Percentiles rank a stretch among this genome's conserved stretches.
Evolutionary conservation across 2,888 invertebrate species (phyloP).

Genomic region (Macrophya alboannulata): DNA sequence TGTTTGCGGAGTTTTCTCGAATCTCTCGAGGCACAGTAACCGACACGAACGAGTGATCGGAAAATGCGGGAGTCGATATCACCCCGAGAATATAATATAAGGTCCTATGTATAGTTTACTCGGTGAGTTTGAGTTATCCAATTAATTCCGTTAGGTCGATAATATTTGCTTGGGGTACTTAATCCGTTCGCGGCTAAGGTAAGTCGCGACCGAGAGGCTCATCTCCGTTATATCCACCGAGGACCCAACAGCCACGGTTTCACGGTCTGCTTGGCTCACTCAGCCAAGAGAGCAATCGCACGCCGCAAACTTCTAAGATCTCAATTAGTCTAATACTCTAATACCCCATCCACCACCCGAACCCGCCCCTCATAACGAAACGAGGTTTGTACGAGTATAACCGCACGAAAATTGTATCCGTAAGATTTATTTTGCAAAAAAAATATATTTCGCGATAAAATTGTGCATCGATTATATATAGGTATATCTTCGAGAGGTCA

Average conservation of each 20-base stretch:
- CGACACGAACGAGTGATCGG: neutral
- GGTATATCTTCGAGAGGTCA: no score
- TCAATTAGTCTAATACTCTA: constrained; percentile 48
- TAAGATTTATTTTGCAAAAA: neutral
- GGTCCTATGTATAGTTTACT: constrained; percentile 62
- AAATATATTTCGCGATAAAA: no score
- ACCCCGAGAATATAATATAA: neutral
- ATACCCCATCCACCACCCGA: neutral
- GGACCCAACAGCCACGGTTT: constrained; percentile 25
- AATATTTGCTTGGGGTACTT: constrained; percentile 74
- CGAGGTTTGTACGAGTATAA: neutral
- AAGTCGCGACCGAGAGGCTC: constrained; percentile 38
- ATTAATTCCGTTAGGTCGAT: constrained; percentile 74
- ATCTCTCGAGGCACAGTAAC: neutral
- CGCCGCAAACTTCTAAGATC: constrained; percentile 55
- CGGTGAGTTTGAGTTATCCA: constrained; percentile 75
- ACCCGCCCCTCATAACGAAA: neutral
- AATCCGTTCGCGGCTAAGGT: constrained; percentile 64
- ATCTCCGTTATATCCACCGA: constrained; percentile 1
- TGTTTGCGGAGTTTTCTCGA: neutral
- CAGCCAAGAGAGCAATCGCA: constrained; percentile 59
- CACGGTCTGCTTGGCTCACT: constrained; percentile 23
- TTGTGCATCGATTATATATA: no score
- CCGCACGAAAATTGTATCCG: neutral
- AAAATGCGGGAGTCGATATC: neutral